Evolutionary conservation across 2,113 vertebrate genomes (phyloP).

Genomic region (Calyptommatus sinebrachiatus): DNA sequence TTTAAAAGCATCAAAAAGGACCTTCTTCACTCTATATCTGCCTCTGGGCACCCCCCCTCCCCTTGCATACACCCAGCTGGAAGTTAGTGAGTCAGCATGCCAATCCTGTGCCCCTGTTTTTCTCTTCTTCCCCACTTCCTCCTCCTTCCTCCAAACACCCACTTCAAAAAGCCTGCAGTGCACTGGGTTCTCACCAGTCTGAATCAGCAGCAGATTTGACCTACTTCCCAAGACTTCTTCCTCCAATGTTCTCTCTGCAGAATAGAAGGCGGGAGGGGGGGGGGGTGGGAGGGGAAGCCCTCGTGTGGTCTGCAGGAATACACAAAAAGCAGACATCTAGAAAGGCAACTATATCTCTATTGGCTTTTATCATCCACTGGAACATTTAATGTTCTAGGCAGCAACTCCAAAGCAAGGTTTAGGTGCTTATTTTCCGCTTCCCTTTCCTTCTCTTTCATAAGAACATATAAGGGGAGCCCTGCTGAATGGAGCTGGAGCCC

Average conservation of each 20-base stretch:
- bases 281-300: not conserved
- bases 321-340: not conserved
- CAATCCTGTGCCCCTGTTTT: not conserved
- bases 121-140: no score
- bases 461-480: no score
- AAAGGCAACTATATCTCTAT: not conserved
- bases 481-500: no score
- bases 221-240: constrained; percentile 19
- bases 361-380: not conserved
- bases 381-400: not conserved
- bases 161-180: not conserved
- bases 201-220: constrained; percentile 21
- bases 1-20: not conserved
- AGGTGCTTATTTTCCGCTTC: no score
- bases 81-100: constrained; percentile 19
- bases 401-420: no score
- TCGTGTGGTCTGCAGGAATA: not conserved
- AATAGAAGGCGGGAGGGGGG: not conserved
- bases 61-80: not conserved
- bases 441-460: no score
- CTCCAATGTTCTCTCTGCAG: not conserved
- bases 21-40: not conserved
- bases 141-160: not conserved
- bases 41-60: not conserved
- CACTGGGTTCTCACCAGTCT: constrained; percentile 4